Conservation (phyloP, 2,113 vertebrate genomes). For the Takifugu bimaculatus region DNA sequence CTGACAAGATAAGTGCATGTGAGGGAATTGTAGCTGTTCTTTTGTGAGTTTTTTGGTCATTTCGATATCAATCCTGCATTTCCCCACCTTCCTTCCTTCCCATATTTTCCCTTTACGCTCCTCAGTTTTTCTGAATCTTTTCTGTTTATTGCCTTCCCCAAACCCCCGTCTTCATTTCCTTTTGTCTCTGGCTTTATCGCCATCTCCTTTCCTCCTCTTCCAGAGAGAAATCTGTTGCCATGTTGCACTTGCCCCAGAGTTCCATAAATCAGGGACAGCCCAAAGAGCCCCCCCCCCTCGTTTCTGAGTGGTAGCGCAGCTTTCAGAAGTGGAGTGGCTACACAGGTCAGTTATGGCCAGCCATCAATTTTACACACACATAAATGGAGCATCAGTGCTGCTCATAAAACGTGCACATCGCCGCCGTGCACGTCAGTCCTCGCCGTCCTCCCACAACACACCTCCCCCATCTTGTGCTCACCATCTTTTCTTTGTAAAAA, state of each 20-base stretch:
- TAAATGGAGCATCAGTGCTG: slow-evolving; percentile 71
- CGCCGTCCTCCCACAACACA: slow-evolving; percentile 25
- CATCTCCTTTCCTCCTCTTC: not conserved
- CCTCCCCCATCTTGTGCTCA: slow-evolving; percentile 12
- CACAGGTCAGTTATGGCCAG: slow-evolving; percentile 69
- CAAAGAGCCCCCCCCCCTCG: slow-evolving; percentile 15
- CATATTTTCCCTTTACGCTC: too few species aligned
- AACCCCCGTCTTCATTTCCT: not conserved
- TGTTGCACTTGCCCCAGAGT: slow-evolving; percentile 30
- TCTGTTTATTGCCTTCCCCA: not conserved
- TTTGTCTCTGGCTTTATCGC: not conserved
- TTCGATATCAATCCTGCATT: too few species aligned
- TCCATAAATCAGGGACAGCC: slow-evolving; percentile 52
- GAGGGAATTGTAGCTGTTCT: too few species aligned
- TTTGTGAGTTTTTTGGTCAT: too few species aligned
- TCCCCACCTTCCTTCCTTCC: too few species aligned
- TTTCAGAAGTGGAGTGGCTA: slow-evolving; percentile 46
- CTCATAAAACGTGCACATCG: slow-evolving; percentile 57
- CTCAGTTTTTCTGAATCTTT: too few species aligned
- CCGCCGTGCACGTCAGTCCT: slow-evolving; percentile 50
- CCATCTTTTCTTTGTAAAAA: not conserved
- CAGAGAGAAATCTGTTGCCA: slow-evolving; percentile 25
- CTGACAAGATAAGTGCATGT: too few species aligned
- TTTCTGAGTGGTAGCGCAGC: slow-evolving; percentile 43
- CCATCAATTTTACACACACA: slow-evolving; percentile 74